These are phyloP conservation scores for Mastigias papua DNA, from an alignment of 30 jellyfish, hydroid and myxozoan genomes.

Conservation along the genomic window DNA sequence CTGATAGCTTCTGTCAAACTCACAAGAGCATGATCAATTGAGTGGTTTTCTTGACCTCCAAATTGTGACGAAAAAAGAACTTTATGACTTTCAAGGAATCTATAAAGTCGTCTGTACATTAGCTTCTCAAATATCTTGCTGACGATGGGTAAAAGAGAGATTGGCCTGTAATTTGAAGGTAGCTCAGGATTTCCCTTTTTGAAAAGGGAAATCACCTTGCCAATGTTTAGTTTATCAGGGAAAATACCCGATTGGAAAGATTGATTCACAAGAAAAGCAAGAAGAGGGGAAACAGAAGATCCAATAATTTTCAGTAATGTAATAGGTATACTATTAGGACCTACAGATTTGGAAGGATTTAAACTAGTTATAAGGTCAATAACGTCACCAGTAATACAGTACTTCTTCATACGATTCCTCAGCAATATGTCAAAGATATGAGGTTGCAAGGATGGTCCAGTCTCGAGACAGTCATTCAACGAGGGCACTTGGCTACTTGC, in stretches of 20 bases:
- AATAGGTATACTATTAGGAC: constrained; percentile 61
- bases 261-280: constrained; percentile 18
- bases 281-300: constrained; percentile 5
- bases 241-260: constrained; percentile 11
- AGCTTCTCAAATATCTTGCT: constrained; percentile 70
- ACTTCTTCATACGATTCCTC: constrained; percentile 73
- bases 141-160: constrained; percentile 49
- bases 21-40: constrained; percentile 44
- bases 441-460: constrained; percentile 79
- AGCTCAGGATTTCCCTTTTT: constrained; percentile 52
- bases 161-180: constrained; percentile 52
- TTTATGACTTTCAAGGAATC: constrained; percentile 33
- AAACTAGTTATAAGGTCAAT: constrained; percentile 60
- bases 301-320: constrained; percentile 30
- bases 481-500: constrained; percentile 62
- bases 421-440: constrained; percentile 65
- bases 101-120: constrained; percentile 57
- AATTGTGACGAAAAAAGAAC: constrained; percentile 45
- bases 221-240: constrained; percentile 37
- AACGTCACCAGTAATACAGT: constrained; percentile 79
- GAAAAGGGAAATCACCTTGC: constrained; percentile 39
- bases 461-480: constrained; percentile 84
- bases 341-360: constrained; percentile 63
- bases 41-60: constrained; percentile 53
- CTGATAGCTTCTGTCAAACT: constrained; percentile 55